Base-by-base conservation (phyloP, 2,888 invertebrate species). In the Apamea monoglypha region DNA sequence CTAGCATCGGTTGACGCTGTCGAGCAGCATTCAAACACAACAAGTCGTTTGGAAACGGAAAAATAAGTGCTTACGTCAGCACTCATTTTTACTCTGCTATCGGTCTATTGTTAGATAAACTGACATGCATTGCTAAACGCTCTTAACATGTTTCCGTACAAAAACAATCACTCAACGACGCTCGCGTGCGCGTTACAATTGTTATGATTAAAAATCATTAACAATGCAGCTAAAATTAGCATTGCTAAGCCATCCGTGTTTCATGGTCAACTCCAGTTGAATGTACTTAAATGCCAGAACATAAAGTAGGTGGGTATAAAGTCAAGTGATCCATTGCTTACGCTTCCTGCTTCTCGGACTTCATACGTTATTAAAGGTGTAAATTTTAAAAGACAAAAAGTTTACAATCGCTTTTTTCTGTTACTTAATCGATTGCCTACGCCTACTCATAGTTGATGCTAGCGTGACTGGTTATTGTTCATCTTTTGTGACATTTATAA, bases 251-350 rank as follows among this genome's bases (percentile, higher is more conserved):
- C 92, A 91, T 94, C 90, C 91, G 89, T 83, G 87, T 88, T 91
- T 96, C 96, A 95, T 89, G 95, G 96, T 88, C 94, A 94, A 91
- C 92, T 84, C 79, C 84, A 90, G 92, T 91, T 90, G 86, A 88
- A 90, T 88, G 89, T 93, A n/a, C n/a, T n/a, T n/a, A 93, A 96
- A 95, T 95, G 95, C 90, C 95, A 95, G 86, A 84, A 84, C 85
- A 88, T 91, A 89, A 89, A 53, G 73, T 40, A 71, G 78, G 32
- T 66, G 78, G 40, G 83, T 88, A 88, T 89, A 50, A 73, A 83
- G 74, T 76, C 71, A 80, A 88, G 74, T 85, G 88, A 91, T 91
- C 88, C 88, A 92, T 91, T 85, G 88, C 83, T 84, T 85, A 84
- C 68, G 75, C 90, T 93, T 93, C 93, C 93, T 93, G 91, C 82